Percentiles rank a stretch among this genome's conserved stretches.
Evolutionary conservation across 2,888 invertebrate genomes (phyloP).

Genomic region (Kuschelorhynchus macadamiae): DNA sequence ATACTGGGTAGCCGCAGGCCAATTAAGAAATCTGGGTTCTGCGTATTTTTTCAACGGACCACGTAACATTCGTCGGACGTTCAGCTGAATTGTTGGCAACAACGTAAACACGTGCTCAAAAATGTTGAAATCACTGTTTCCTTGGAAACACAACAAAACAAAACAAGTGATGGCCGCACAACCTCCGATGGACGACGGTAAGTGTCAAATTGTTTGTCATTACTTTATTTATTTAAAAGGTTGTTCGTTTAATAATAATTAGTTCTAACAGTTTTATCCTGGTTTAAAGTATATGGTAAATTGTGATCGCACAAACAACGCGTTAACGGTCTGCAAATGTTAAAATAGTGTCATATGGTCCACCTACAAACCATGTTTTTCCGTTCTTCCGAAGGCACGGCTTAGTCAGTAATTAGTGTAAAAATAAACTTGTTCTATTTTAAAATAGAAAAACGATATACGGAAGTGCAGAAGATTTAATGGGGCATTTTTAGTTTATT

Average conservation of each 20-base stretch:
- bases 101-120: conserved; percentile 53
- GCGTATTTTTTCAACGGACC: conserved; percentile 18
- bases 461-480: conserved; percentile 39
- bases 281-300: conserved; percentile 19
- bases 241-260: conserved; percentile 5
- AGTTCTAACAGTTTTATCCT: conserved; percentile 5
- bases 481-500: conserved; percentile 42
- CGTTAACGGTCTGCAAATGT: conserved; percentile 25
- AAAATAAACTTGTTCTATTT: conserved; percentile 51
- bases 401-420: conserved; percentile 50
- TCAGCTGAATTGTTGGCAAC: conserved; percentile 40
- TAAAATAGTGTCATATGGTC: conserved; percentile 49
- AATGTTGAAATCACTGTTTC: conserved; percentile 64
- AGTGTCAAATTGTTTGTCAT: conserved; percentile 52
- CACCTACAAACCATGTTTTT: conserved; percentile 51
- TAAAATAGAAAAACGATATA: conserved; percentile 28
- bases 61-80: conserved; percentile 2
- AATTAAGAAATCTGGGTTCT: too few relatives aligned
- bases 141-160: conserved; percentile 68
- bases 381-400: conserved; percentile 38
- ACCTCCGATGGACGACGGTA: conserved; percentile 64
- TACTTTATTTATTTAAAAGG: conserved; percentile 37
- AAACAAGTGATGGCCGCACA: conserved; percentile 63
- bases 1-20: too few relatives aligned
- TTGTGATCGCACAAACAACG: not conserved